A percentile compares a stretch with the other conserved stretches of the same genome.
phyloP scores from a whole-genome alignment of 2,797 vertebrate genomes.

The Graptemys geographica region DNA sequence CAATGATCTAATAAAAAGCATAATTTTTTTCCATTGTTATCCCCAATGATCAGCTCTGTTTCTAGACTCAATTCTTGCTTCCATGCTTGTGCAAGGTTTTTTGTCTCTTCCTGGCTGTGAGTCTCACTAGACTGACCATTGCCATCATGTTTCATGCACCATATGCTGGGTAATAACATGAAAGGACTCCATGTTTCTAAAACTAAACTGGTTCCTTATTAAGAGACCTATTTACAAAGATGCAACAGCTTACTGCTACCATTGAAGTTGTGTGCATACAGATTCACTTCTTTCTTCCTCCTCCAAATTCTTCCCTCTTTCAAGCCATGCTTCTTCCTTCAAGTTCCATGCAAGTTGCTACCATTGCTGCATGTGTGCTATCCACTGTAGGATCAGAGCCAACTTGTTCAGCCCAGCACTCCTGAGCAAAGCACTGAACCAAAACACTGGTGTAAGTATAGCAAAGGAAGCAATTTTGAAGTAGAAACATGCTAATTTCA shows the following conservation, averaged over 20 bases:
- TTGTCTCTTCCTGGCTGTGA: not conserved
- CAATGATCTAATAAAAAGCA: not conserved
- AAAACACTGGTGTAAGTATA: fast-evolving
- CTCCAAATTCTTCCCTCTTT: not conserved
- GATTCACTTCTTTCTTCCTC: not conserved
- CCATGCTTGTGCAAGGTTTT: not conserved
- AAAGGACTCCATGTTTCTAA: not conserved
- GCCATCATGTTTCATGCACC: not conserved
- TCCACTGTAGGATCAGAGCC: fast-evolving
- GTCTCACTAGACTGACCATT: not conserved
- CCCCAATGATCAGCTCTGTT: not conserved
- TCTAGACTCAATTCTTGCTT: not conserved
- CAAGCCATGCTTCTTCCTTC: not conserved
- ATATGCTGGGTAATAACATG: not conserved
- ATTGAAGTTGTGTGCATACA: not conserved
- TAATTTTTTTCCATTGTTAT: not conserved
- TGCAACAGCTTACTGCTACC: not conserved
- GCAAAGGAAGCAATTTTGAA: not conserved
- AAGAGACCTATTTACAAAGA: not conserved
- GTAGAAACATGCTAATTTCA: not conserved
- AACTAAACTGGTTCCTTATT: not conserved
- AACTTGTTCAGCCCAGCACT: not conserved
- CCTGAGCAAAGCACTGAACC: fast-evolving
- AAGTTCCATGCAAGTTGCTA: fast-evolving
- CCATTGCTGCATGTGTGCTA: fast-evolving